Percentiles rank a stretch among this genome's conserved stretches.
These are phyloP conservation scores for Maniola jurtina DNA, from an alignment of 1,140 invertebrate species.

Conservation along the genomic window DNA sequence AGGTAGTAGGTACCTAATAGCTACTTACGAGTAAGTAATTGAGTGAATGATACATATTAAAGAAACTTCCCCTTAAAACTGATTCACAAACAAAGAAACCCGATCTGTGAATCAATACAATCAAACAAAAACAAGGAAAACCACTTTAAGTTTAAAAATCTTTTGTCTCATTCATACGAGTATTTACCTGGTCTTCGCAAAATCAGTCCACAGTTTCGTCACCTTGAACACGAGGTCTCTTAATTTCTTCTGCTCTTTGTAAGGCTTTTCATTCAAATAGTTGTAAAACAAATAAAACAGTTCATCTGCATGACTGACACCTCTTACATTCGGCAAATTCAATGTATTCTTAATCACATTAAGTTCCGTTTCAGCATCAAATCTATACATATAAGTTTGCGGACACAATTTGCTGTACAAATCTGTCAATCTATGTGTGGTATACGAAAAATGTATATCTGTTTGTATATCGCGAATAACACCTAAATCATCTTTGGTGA, in stretches of 20 bases:
- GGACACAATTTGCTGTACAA: slow-evolving; percentile 35
- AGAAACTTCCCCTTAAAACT: not conserved
- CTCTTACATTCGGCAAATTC: slow-evolving; percentile 49
- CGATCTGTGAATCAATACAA: not conserved
- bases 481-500: slow-evolving; percentile 48
- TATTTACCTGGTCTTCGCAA: slow-evolving; percentile 82
- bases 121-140: not conserved
- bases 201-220: slow-evolving; percentile 83
- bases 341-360: slow-evolving; percentile 49
- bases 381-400: slow-evolving; percentile 75
- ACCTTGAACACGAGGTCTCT: slow-evolving; percentile 59
- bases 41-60: not conserved
- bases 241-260: slow-evolving; percentile 48
- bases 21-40: not conserved
- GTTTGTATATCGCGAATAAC: slow-evolving; percentile 56
- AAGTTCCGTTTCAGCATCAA: slow-evolving; percentile 62
- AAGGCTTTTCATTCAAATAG: slow-evolving; percentile 53
- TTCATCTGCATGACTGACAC: slow-evolving; percentile 81
- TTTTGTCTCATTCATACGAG: not conserved
- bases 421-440: slow-evolving; percentile 60
- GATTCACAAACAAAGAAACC: not conserved
- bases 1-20: too few species aligned
- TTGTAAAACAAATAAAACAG: slow-evolving; percentile 81
- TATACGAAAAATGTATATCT: slow-evolving; percentile 68
- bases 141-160: not conserved